Evolutionary conservation across 2,113 vertebrate genomes (phyloP).

Genomic region (Actenoides lindsayi): DNA sequence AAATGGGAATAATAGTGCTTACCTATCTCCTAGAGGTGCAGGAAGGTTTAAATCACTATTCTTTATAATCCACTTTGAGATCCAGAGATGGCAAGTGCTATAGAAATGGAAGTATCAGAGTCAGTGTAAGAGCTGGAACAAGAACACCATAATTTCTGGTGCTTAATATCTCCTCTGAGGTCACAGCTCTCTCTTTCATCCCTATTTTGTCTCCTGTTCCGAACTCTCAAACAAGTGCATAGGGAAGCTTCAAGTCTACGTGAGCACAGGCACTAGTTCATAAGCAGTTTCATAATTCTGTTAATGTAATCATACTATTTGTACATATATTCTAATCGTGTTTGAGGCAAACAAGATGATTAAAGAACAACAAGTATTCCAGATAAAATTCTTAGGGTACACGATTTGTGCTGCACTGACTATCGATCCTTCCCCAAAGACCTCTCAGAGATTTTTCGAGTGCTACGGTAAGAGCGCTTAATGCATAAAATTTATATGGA

Average conservation of each 20-base stretch:
- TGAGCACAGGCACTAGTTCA: neutral
- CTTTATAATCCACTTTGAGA: conserved; percentile 76
- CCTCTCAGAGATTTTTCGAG: neutral
- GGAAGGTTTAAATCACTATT: conserved; percentile 73
- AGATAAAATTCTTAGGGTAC: neutral
- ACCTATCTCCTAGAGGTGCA: conserved; percentile 73
- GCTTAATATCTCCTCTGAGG: conserved; percentile 46
- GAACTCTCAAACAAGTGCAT: neutral
- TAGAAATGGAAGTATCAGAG: conserved; percentile 71
- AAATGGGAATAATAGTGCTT: conserved; percentile 73
- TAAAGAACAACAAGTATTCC: neutral
- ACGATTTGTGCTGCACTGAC: neutral
- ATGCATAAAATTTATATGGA: neutral
- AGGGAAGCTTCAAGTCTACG: neutral
- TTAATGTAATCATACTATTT: neutral
- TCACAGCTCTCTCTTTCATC: conserved; percentile 37
- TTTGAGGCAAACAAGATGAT: neutral
- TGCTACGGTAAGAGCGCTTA: neutral
- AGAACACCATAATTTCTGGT: conserved; percentile 58
- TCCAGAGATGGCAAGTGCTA: conserved; percentile 75
- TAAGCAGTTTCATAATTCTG: neutral
- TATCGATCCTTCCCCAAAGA: neutral
- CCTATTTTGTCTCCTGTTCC: neutral
- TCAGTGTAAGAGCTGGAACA: conserved; percentile 65
- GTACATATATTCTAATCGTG: neutral